A percentile compares a stretch with the other conserved stretches of the same genome.
These are phyloP conservation scores for Nesometra sesokonis DNA, from an alignment of 35 echinoderm and acorn worm species.

Conservation along the genomic window DNA sequence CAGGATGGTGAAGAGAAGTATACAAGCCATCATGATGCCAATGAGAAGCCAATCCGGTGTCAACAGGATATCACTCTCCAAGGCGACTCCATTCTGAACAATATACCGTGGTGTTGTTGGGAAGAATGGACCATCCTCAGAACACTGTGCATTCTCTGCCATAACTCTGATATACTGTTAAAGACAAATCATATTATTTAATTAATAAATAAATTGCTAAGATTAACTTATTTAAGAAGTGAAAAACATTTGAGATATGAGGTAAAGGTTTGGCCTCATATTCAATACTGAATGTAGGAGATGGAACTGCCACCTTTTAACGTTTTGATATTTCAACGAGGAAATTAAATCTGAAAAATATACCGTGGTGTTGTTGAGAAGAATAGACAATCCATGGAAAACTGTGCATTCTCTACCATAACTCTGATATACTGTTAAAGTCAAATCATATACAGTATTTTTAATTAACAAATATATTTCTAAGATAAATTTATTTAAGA, in stretches of 20 bases:
- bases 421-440: conserved; percentile 74
- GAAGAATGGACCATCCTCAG: conserved; percentile 84
- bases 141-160: conserved; percentile 96
- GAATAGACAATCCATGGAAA: conserved; percentile 73
- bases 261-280: too few relatives aligned
- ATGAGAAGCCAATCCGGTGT: conserved; percentile 89
- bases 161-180: conserved; percentile 87
- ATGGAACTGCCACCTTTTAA: too few relatives aligned
- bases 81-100: conserved; percentile 82
- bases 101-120: conserved; percentile 65
- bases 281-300: too few relatives aligned
- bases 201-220: not conserved
- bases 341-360: conserved; percentile 87
- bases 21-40: conserved; percentile 44
- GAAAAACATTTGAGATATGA: too few relatives aligned
- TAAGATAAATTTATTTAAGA: too few relatives aligned
- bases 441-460: not conserved
- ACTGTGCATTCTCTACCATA: conserved; percentile 95
- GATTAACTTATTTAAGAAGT: too few relatives aligned
- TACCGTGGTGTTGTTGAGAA: conserved; percentile 71
- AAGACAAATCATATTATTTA: not conserved
- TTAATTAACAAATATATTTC: not conserved
- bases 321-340: too few relatives aligned
- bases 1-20: conserved; percentile 64
- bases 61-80: conserved; percentile 66